Evolutionary conservation across 2,888 invertebrate species (phyloP), one percentile per base, ranked within the genome.

Genomic region (Hemicrepidius hirtus): DNA sequence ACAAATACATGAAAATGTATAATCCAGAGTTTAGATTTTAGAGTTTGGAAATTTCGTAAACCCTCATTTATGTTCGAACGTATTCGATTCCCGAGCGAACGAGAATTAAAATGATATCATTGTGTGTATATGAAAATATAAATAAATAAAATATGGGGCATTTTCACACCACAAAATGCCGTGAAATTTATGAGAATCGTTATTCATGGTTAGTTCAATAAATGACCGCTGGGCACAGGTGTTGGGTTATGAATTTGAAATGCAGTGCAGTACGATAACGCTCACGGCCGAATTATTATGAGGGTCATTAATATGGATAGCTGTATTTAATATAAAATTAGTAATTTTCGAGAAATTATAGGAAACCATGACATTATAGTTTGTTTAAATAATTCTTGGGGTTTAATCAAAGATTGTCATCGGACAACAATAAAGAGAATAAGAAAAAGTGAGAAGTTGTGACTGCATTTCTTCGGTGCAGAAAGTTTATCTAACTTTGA

Each of bases 171-270:
- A 65, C 49, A 64, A 68, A 71, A 60, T 50, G 60, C 60, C 18
- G 60, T 44, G 6, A 50, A 68, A 74, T 76, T 76, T 76, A 74
- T 74, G 71, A 50, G 57, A 68, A 64, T 71, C 75, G 76, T 76
- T 76, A 76, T 75, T 76, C 76, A 73, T 75, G 75, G 75, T 75
- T 74, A 71, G 75, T 74, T 71, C 77, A 73, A 74, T 75, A 77
- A 77, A 76, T 77, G 77, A 77, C 75, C 75, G 63, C 68, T 73
- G 68, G 76, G 68, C 74, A 68, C 76, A 76, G 76, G 74, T 76
- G 76, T 73, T 55, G 32, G 50, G 73, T 73, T 76, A 76, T 76
- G 76, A 76, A 76, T 76, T 67, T 66, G 60, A 73, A 75, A 75
- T 66, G 63, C 59, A 66, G 63, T 64, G 53, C 55, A 71, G 68